A percentile compares a stretch with the other conserved stretches of the same genome.
Evolutionary conservation across 2,797 vertebrate species (phyloP).

Genomic region (Catamblyrhynchus diadema): DNA sequence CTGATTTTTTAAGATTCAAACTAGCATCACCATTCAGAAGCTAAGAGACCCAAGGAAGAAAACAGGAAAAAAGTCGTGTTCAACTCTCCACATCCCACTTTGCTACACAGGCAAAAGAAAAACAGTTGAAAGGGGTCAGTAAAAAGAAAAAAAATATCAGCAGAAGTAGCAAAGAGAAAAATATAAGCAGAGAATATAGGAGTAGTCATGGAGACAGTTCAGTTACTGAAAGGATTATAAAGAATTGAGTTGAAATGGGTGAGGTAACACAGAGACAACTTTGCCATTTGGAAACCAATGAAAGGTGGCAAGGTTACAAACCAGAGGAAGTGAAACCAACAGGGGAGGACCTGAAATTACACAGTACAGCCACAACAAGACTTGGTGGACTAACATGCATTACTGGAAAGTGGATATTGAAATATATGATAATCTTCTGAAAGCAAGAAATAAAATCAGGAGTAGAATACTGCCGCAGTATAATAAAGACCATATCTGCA

Average conservation of each 20-base stretch:
- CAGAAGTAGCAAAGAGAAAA: background rate
- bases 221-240: background rate
- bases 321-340: background rate
- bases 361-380: background rate
- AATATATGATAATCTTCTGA: background rate
- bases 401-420: background rate
- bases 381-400: background rate
- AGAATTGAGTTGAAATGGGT: background rate
- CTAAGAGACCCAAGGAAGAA: background rate
- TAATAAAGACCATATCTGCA: background rate
- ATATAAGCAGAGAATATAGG: background rate
- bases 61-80: background rate
- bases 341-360: background rate
- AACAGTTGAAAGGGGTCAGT: background rate
- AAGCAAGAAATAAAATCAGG: background rate
- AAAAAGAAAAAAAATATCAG: background rate
- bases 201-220: slow-evolving; percentile 4
- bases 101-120: background rate
- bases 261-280: background rate
- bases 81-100: background rate
- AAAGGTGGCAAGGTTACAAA: slow-evolving; percentile 8
- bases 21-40: background rate
- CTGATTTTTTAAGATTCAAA: background rate
- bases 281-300: background rate
- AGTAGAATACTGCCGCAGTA: background rate